Evolutionary conservation across 2,888 invertebrate genomes (phyloP).

Genomic region (Rhodophaea formosa): DNA sequence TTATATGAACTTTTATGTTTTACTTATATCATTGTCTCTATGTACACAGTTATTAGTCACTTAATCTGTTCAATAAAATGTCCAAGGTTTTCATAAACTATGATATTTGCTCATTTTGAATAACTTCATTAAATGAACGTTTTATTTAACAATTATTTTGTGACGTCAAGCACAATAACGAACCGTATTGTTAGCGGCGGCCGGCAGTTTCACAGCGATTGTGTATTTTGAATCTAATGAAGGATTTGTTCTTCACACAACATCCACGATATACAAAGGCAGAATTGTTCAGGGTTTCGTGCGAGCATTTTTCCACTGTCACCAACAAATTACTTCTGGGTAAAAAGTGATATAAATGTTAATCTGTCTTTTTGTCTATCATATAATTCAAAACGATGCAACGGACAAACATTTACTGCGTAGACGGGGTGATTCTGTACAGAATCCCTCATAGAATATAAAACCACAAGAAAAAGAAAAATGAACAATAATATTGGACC

Average conservation of each 20-base stretch:
- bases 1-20: too few species aligned
- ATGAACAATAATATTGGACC: too few species aligned
- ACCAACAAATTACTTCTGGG: not conserved
- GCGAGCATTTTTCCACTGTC: not conserved
- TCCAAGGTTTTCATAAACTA: not conserved
- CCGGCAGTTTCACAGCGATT: slow-evolving; percentile 31
- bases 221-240: slow-evolving; percentile 34
- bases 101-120: slow-evolving; percentile 1
- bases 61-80: not conserved
- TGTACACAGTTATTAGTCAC: not conserved
- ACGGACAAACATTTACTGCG: too few species aligned
- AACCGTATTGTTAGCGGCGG: slow-evolving; percentile 34
- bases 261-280: slow-evolving; percentile 22
- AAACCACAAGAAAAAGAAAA: too few species aligned
- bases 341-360: too few species aligned
- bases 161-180: slow-evolving; percentile 33
- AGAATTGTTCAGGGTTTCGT: not conserved
- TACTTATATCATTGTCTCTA: too few species aligned
- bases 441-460: too few species aligned
- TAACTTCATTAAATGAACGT: slow-evolving; percentile 12
- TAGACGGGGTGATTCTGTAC: too few species aligned
- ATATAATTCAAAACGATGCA: too few species aligned
- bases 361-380: too few species aligned
- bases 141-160: slow-evolving; percentile 13
- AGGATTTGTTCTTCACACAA: slow-evolving; percentile 29